Conservation (phyloP, 2,888 invertebrate species). For the Micoletzkya japonica region DNA sequence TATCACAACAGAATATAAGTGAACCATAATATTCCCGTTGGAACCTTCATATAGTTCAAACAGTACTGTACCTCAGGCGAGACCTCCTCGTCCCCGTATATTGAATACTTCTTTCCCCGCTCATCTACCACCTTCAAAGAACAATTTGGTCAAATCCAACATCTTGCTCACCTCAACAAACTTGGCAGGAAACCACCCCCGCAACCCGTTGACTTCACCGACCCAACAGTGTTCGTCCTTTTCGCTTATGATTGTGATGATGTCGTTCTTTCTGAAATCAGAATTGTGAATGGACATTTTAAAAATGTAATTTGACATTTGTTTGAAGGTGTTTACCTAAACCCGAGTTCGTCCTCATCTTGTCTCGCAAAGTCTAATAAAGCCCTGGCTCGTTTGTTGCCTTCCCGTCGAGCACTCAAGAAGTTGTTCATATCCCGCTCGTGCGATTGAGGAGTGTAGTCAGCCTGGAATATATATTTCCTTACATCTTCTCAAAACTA, state of each 20-base stretch:
- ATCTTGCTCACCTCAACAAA: conserved; percentile 66
- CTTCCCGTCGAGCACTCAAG: conserved; percentile 85
- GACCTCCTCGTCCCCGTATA: conserved; percentile 88
- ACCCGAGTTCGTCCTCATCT: conserved; percentile 90
- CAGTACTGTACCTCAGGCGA: conserved; percentile 74
- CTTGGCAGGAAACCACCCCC: conserved; percentile 70
- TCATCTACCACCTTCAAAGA: conserved; percentile 88
- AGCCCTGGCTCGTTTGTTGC: conserved; percentile 89
- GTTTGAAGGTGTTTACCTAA: conserved; percentile 65
- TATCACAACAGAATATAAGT: too few relatives aligned
- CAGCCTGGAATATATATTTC: conserved; percentile 71
- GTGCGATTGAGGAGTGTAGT: conserved; percentile 94
- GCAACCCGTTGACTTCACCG: conserved; percentile 68
- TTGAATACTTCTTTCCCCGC: conserved; percentile 75
- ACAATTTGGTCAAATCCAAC: neutral
- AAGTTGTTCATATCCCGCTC: conserved; percentile 90
- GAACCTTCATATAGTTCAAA: too few relatives aligned
- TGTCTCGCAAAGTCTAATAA: conserved; percentile 84
- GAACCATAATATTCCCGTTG: too few relatives aligned
- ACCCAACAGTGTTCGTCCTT: conserved; percentile 70
- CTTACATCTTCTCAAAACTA: neutral
- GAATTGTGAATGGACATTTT: conserved; percentile 2
- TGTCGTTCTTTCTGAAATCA: conserved; percentile 83
- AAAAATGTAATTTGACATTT: neutral
- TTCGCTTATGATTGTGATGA: conserved; percentile 80